Conservation (phyloP, 2,113 vertebrate genomes). For the Myodes glareolus region DNA sequence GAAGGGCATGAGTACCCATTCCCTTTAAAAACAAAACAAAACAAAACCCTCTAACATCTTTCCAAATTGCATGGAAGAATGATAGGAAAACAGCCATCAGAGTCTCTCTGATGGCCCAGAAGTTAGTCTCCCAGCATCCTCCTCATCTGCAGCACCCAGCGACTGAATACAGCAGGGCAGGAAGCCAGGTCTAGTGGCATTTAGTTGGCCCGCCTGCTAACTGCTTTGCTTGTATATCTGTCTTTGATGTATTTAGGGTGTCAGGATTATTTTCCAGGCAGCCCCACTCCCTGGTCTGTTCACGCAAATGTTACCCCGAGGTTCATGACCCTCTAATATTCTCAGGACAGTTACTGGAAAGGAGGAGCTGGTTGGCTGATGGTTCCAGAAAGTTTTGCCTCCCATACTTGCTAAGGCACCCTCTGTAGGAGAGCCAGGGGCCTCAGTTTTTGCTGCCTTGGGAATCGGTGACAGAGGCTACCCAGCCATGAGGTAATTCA, state of each 20-base stretch:
- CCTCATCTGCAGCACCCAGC: too few species aligned
- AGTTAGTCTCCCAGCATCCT: background rate
- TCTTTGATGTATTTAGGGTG: background rate
- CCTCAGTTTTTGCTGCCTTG: background rate
- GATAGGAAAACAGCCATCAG: background rate
- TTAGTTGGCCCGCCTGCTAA: rapidly evolving
- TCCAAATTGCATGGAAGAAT: background rate
- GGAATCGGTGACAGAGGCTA: background rate
- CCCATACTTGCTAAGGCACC: background rate
- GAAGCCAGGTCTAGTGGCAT: background rate
- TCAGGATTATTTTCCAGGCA: background rate
- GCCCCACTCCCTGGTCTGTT: background rate
- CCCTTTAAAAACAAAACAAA: background rate
- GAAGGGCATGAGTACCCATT: background rate
- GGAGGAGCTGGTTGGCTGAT: background rate
- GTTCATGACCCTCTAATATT: background rate
- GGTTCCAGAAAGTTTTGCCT: background rate
- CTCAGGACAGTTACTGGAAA: background rate
- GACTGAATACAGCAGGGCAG: background rate
- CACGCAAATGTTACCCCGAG: background rate
- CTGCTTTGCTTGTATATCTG: background rate
- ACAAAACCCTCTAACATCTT: too few species aligned
- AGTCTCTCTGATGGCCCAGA: background rate
- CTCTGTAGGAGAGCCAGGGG: background rate
- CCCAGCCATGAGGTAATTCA: background rate